Conservation (phyloP, 2,113 vertebrate species). For the Rhizomys pruinosus region DNA sequence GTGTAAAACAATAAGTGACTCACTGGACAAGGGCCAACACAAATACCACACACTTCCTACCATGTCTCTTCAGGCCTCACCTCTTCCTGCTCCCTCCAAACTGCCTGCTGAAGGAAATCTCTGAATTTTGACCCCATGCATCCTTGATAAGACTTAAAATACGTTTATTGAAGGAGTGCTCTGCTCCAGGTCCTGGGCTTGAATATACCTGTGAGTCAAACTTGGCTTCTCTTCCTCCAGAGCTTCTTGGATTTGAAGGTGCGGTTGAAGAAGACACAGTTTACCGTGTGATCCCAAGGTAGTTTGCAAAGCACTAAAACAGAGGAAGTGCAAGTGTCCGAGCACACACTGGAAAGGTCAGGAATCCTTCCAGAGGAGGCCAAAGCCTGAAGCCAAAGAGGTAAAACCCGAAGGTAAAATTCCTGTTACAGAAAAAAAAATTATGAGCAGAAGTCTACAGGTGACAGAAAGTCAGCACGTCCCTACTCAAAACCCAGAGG, state of each 20-base stretch:
- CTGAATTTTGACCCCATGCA: background rate
- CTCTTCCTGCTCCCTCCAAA: background rate
- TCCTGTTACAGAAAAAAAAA: background rate
- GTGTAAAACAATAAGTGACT: background rate
- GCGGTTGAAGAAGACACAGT: background rate
- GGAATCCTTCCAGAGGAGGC: background rate
- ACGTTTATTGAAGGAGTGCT: background rate
- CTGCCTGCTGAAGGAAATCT: background rate
- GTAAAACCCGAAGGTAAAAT: background rate
- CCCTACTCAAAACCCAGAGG: background rate
- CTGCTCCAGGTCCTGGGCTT: background rate
- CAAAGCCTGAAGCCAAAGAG: constrained; percentile 4
- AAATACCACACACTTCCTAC: background rate
- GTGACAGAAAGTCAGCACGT: background rate
- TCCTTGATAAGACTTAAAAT: background rate
- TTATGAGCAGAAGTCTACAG: background rate
- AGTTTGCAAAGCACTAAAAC: background rate
- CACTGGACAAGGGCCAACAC: background rate
- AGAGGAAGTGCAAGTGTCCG: background rate
- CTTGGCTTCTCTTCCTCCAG: background rate
- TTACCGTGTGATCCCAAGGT: background rate
- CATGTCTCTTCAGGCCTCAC: background rate
- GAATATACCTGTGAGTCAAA: background rate
- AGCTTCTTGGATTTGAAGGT: background rate
- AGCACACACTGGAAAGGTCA: background rate